Conservation (phyloP, 2,113 vertebrate species). For the Naja naja region DNA sequence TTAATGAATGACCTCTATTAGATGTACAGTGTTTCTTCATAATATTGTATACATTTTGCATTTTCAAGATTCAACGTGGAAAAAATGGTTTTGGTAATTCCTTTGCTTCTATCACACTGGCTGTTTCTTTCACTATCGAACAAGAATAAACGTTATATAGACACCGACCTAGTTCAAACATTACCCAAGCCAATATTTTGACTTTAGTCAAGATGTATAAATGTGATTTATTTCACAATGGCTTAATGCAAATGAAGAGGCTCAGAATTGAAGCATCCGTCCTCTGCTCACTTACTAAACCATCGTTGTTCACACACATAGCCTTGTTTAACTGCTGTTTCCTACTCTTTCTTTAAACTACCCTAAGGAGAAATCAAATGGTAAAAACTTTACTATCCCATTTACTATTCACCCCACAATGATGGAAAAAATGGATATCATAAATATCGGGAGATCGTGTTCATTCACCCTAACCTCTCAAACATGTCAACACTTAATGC, state of each 20-base stretch:
- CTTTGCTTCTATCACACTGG: not conserved
- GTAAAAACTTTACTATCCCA: constrained; percentile 10
- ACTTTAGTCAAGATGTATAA: not conserved
- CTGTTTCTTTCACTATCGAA: not conserved
- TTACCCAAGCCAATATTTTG: not conserved
- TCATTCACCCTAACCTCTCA: not conserved
- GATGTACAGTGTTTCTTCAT: not conserved
- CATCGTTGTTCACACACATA: too few species aligned
- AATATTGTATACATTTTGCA: not conserved
- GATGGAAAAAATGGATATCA: too few species aligned
- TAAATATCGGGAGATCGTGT: rapidly evolving
- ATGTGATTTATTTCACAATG: not conserved
- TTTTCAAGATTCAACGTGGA: not conserved
- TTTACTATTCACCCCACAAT: constrained; percentile 23
- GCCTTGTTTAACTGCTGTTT: too few species aligned
- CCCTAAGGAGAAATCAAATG: not conserved
- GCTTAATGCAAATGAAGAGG: too few species aligned
- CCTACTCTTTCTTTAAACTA: not conserved
- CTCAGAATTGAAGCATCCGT: not conserved
- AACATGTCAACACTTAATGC: not conserved
- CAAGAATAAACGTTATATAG: not conserved
- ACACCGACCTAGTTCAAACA: not conserved
- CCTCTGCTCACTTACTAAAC: not conserved
- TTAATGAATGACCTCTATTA: not conserved
- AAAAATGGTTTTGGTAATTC: not conserved